A percentile compares a stretch with the other conserved stretches of the same genome.
These are phyloP conservation scores for Caenorhabditis brenneri DNA, from an alignment of 1,140 invertebrate genomes.

Conservation along the genomic window DNA sequence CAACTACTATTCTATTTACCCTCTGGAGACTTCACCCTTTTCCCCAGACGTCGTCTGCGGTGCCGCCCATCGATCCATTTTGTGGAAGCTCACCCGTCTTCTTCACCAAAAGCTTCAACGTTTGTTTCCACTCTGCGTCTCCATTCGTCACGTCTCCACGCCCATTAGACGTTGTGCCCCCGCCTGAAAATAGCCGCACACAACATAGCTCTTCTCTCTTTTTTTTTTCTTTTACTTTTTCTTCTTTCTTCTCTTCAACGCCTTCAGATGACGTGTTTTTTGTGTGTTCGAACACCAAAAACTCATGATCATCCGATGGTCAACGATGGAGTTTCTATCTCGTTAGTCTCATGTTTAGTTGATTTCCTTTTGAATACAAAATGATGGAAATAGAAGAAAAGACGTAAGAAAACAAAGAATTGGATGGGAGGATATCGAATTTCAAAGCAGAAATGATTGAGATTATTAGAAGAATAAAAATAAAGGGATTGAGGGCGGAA, in stretches of 20 bases:
- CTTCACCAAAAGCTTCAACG: background rate
- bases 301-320: constrained; percentile 9
- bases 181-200: constrained; percentile 35
- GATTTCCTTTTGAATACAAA: background rate
- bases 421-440: constrained; percentile 20
- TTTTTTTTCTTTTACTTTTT: background rate
- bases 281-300: background rate
- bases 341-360: background rate
- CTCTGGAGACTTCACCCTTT: constrained; percentile 2
- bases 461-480: background rate
- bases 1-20: background rate
- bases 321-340: background rate
- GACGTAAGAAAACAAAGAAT: background rate
- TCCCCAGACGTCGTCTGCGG: constrained; percentile 4
- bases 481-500: background rate
- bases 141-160: background rate
- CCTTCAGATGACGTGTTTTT: constrained; percentile 38
- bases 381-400: background rate
- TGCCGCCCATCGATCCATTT: background rate
- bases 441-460: background rate
- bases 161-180: constrained; percentile 26
- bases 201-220: constrained; percentile 8
- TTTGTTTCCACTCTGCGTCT: constrained; percentile 19
- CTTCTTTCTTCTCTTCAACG: background rate
- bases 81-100: background rate